These are phyloP conservation scores for Lates calcarifer DNA, from an alignment of 2,113 vertebrate genomes.

Conservation along the genomic window DNA sequence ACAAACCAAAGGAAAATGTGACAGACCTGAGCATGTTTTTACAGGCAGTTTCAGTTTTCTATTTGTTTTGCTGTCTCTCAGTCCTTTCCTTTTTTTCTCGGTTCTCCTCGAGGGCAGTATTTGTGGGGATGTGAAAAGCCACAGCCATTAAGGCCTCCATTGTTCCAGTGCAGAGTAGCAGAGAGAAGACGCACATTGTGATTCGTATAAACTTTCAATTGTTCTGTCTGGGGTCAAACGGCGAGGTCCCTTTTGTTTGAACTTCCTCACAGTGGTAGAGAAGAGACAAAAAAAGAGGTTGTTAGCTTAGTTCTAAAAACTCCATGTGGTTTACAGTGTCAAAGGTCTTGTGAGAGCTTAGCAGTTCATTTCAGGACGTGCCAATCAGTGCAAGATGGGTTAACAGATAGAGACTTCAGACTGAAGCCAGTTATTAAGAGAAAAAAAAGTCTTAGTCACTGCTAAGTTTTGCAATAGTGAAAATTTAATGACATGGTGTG, in stretches of 20 bases:
- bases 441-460: neutral
- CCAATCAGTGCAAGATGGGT: neutral
- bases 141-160: constrained; percentile 70
- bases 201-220: constrained; percentile 81
- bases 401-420: neutral
- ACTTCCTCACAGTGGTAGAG: constrained; percentile 68
- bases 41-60: constrained; percentile 32
- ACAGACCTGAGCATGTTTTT: constrained; percentile 22
- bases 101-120: constrained; percentile 55
- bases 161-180: constrained; percentile 72
- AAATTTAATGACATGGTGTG: neutral
- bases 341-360: constrained; percentile 60
- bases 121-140: constrained; percentile 65
- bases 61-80: constrained; percentile 36
- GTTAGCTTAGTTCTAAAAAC: constrained; percentile 64
- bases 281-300: constrained; percentile 53
- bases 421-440: constrained; percentile 4
- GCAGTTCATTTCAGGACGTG: constrained; percentile 45
- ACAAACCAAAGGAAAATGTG: constrained; percentile 9
- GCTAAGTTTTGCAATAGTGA: neutral
- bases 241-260: constrained; percentile 84
- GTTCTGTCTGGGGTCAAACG: constrained; percentile 82
- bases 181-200: constrained; percentile 80
- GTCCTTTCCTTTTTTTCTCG: constrained; percentile 26
- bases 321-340: constrained; percentile 57